Base-by-base conservation (phyloP, 2,888 invertebrate species). In the Phania funesta region DNA sequence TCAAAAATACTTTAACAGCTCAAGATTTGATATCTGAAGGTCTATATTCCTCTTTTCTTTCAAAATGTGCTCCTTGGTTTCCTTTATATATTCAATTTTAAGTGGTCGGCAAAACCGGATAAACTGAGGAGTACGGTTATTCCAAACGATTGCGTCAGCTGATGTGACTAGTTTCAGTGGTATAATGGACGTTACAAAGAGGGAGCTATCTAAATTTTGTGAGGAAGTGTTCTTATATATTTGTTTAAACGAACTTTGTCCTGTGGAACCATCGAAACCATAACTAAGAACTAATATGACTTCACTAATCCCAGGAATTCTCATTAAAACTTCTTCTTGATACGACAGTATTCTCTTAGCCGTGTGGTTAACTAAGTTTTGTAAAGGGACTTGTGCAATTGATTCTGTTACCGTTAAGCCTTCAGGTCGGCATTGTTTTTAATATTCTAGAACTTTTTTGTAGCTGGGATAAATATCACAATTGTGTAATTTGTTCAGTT, bases 241-340 rank as follows among this genome's bases (percentile, higher is more conserved):
- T n/a, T n/a, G n/a, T n/a, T n/a, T n/a, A n/a, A n/a, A n/a, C n/a
- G n/a, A n/a, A n/a, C n/a, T n/a, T n/a, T n/a, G n/a, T n/a, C n/a
- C n/a, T n/a, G n/a, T n/a, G n/a, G n/a, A n/a, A n/a, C n/a, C n/a
- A n/a, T n/a, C n/a, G n/a, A n/a, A 56, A 64, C 64, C 44, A 32
- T 64, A 35, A 50, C 65, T 65, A 7, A 67, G 52, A 67, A 67
- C 18, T 11, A 67, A 67, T 9, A 1, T 52, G 52, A 67, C 67
- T 54, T 52, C 54, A 67, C 3, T 67, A 0, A 54, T 2, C 22
- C 18, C 41, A 54, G 0, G 0, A 6, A 67, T 52, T 24, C 3
- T 0, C 13, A 35, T 50, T 2, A 52, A 4, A 50, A 67, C 38
- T 67, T 52, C 38, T 52, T 24, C 50, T 20, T 54, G 38, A 20